Percentiles rank a stretch among this genome's conserved stretches.
Evolutionary conservation across 2,888 invertebrate species (phyloP).

Genomic region (Gonocerus acuteangulatus): DNA sequence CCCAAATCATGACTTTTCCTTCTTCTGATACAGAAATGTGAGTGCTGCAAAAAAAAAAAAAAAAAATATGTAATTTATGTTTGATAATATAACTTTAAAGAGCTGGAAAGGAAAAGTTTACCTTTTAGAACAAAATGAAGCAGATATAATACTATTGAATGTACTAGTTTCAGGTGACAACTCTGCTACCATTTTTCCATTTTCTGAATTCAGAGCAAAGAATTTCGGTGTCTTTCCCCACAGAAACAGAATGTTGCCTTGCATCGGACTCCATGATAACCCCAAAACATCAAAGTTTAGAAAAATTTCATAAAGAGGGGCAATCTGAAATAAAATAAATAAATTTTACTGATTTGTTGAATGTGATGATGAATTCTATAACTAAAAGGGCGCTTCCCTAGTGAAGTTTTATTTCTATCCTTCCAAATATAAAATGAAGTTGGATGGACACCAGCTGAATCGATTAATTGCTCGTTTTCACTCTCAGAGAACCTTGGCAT

Average conservation of each 20-base stretch:
- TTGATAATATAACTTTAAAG: too few relatives aligned
- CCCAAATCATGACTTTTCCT: constrained; percentile 28
- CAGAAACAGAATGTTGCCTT: constrained; percentile 32
- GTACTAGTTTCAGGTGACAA: constrained; percentile 9
- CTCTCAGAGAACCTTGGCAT: too few relatives aligned
- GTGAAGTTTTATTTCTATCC: too few relatives aligned
- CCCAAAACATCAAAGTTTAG: constrained; percentile 29
- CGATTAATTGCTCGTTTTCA: too few relatives aligned
- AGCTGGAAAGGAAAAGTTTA: constrained; percentile 28
- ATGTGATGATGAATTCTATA: too few relatives aligned
- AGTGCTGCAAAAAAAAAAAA: constrained; percentile 28
- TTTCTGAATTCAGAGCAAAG: constrained; percentile 26
- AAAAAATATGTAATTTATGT: background rate
- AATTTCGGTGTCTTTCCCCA: constrained; percentile 31
- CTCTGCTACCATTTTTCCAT: constrained; percentile 18
- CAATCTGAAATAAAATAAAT: constrained; percentile 17
- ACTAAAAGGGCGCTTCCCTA: too few relatives aligned
- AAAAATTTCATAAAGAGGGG: constrained; percentile 22
- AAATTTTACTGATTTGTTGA: too few relatives aligned
- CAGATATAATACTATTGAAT: constrained; percentile 3
- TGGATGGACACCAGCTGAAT: too few relatives aligned
- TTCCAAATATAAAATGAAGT: too few relatives aligned
- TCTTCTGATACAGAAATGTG: constrained; percentile 27
- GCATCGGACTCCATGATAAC: constrained; percentile 34
- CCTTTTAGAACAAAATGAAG: constrained; percentile 7